Base-by-base conservation (phyloP, 2,113 vertebrate genomes). In the Oncorhynchus nerka region DNA sequence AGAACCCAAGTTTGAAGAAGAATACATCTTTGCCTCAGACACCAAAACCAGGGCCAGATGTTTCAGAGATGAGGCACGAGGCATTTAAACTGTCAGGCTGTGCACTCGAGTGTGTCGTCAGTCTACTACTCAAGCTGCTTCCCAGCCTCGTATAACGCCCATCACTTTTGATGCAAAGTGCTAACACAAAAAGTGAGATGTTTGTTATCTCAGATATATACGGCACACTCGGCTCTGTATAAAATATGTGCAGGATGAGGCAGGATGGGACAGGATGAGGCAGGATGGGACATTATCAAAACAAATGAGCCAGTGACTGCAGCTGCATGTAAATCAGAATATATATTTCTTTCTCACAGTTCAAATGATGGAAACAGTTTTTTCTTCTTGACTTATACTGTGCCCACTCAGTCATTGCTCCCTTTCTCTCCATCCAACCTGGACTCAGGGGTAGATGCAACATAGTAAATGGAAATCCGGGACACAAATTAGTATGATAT, bases 241-340 rank as follows among this genome's bases (percentile, higher is more conserved):
- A 78, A 84, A 83, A 81, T 80, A 73, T 84, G 85, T 16, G 55
- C 70, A 78, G 75, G 78, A 83, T 85, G 85, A 86, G 86, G 55
- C 70, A 78, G 75, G 78, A 83, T 85, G 85, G 86, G 86, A 76
- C 81, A 86, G 75, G 78, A 83, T 85, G 85, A 86, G 86, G 55
- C 70, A 78, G 75, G 78, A 83, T 85, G 85, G 86, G 86, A 76
- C 81, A 86, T 89, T 86, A 88, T 86, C 73, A 85, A 88, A 90
- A 90, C 85, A 90, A 90, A 91, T 84, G 88, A 90, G 89, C 70
- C 88, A 84, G 86, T 62, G 80, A 83, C 79, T 87, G 85, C 83
- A 85, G 86, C 86, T 83, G 84, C 81, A 86, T 82, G 82, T 85
- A 86, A 88, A 88, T 85, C 85, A 82, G 71, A 81, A 57, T 66